phyloP scores from a whole-genome alignment of 2,797 vertebrate genomes.

The Tapirus indicus region DNA sequence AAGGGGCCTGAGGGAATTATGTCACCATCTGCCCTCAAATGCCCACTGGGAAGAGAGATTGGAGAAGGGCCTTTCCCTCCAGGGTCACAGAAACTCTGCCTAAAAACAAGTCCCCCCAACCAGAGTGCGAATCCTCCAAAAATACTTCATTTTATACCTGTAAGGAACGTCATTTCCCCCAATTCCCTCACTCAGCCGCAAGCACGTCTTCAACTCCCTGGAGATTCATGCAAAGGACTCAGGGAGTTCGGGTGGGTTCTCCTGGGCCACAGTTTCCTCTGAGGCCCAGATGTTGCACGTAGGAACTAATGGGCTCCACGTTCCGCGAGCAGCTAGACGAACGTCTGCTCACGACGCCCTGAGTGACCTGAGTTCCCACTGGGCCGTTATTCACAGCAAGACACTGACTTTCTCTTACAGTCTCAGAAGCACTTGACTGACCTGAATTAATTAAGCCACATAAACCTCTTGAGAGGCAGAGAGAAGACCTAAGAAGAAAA shows the following conservation, averaged over 20 bases:
- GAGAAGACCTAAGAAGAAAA: neutral
- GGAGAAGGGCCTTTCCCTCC: neutral
- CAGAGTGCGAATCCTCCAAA: neutral
- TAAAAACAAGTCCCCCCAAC: neutral
- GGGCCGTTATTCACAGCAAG: slow-evolving; percentile 51
- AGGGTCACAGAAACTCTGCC: neutral
- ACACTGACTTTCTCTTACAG: neutral
- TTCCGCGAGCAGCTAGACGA: neutral
- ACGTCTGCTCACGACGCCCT: slow-evolving; percentile 12
- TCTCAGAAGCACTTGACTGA: slow-evolving; percentile 43
- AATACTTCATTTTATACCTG: neutral
- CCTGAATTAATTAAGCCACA: slow-evolving; percentile 64
- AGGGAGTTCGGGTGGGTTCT: neutral
- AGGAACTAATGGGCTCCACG: slow-evolving; percentile 4
- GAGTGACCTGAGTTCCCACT: slow-evolving; percentile 44
- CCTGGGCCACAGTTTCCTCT: neutral
- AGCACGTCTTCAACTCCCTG: neutral
- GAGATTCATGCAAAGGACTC: neutral
- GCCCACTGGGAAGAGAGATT: neutral
- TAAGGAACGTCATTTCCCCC: neutral
- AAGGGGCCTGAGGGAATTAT: neutral
- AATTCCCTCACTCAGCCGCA: neutral
- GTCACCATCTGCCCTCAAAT: neutral
- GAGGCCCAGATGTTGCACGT: neutral
- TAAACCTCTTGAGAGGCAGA: slow-evolving; percentile 33